A percentile compares a stretch with the other conserved stretches of the same genome.
These are phyloP conservation scores for Copidosoma aretas DNA, from an alignment of 2,888 invertebrate species.

Conservation along the genomic window DNA sequence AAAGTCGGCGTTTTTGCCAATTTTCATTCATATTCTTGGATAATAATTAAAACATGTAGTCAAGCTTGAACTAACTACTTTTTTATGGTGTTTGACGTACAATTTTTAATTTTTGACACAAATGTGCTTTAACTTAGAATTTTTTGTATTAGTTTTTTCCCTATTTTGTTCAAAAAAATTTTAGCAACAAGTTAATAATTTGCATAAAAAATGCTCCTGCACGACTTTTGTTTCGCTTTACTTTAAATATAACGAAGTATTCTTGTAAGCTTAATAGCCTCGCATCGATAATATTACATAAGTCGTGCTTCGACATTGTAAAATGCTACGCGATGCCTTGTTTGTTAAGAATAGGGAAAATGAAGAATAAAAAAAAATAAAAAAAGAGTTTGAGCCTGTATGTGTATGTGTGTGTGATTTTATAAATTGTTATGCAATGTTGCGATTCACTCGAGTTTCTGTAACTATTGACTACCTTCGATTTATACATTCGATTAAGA, in stretches of 20 bases:
- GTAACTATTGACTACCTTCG: conserved; percentile 11
- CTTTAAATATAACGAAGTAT: conserved; percentile 32
- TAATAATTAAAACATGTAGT: neutral
- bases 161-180: conserved; percentile 14
- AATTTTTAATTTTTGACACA: neutral
- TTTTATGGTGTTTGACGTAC: neutral
- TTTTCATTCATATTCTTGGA: conserved; percentile 17
- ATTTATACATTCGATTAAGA: conserved; percentile 20
- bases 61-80: too few species aligned
- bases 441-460: conserved; percentile 20
- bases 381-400: conserved; percentile 14
- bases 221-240: conserved; percentile 26
- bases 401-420: conserved; percentile 22
- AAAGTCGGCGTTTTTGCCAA: conserved; percentile 39
- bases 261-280: conserved; percentile 30
- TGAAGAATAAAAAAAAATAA: neutral
- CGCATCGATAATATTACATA: conserved; percentile 37
- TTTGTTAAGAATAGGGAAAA: conserved; percentile 38
- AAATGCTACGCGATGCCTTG: conserved; percentile 32
- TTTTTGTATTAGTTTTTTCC: conserved; percentile 14
- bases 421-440: conserved; percentile 30
- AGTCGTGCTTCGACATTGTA: conserved; percentile 10
- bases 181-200: conserved; percentile 26
- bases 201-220: conserved; percentile 23
- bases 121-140: neutral